Evolutionary conservation across 2,797 vertebrate species (phyloP).

Genomic region (Lycodopsis pacificus): DNA sequence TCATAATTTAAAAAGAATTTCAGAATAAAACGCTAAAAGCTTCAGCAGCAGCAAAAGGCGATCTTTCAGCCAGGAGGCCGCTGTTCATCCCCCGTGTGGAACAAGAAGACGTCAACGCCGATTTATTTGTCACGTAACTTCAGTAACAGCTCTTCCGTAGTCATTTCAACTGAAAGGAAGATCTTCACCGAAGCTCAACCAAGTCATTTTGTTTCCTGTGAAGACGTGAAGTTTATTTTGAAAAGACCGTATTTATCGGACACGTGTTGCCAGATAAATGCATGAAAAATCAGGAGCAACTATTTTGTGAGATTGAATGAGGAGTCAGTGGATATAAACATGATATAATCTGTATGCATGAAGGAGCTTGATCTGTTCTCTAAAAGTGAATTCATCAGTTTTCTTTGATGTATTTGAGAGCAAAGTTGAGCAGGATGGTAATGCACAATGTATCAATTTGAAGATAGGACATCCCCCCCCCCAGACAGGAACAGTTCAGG

Average conservation of each 20-base stretch:
- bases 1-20: neutral
- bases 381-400: neutral
- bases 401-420: neutral
- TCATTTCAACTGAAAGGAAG: too few relatives aligned
- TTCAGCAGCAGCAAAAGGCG: neutral
- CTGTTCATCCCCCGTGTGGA: too few relatives aligned
- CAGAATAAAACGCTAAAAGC: slow-evolving; percentile 11
- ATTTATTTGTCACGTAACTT: too few relatives aligned
- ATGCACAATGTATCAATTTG: too few relatives aligned
- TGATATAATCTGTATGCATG: neutral
- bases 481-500: neutral
- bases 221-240: too few relatives aligned
- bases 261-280: too few relatives aligned
- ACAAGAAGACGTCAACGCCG: too few relatives aligned
- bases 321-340: neutral
- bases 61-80: too few relatives aligned
- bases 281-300: neutral
- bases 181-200: too few relatives aligned
- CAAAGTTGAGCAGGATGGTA: neutral
- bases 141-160: too few relatives aligned
- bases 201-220: too few relatives aligned
- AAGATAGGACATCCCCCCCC: neutral
- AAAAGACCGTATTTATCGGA: too few relatives aligned
- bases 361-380: neutral
- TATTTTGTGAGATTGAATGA: neutral